phyloP scores from a whole-genome alignment of 2,888 invertebrate genomes.

The Cryptocephalus primarius region DNA sequence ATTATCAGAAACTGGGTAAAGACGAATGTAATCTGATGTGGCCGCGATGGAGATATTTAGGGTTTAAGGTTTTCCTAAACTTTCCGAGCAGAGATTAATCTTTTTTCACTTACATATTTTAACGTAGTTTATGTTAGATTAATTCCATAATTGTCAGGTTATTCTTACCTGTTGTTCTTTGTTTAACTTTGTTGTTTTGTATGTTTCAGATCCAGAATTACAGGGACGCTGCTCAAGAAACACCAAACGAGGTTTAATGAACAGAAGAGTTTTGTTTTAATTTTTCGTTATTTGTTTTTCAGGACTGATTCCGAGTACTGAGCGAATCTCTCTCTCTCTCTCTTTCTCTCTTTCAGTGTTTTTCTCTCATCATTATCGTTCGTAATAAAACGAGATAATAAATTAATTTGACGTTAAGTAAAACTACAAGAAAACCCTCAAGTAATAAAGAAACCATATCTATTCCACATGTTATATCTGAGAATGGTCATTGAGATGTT shows the following conservation, averaged over 20 bases:
- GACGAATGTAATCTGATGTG: not conserved
- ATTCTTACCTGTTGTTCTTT: too few species aligned
- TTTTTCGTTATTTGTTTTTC: constrained; percentile 7
- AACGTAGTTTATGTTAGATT: too few species aligned
- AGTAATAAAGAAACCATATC: constrained; percentile 13
- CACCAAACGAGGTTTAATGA: constrained; percentile 15
- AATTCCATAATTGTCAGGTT: too few species aligned
- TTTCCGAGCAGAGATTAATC: too few species aligned
- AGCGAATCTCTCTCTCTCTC: too few species aligned
- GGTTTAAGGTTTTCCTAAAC: too few species aligned
- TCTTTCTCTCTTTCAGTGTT: too few species aligned
- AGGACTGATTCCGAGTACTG: constrained; percentile 1
- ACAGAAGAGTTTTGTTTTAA: not conserved
- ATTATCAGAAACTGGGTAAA: constrained; percentile 38
- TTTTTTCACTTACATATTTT: too few species aligned
- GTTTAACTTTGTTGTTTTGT: constrained; percentile 2
- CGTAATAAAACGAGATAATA: too few species aligned
- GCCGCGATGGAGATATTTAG: too few species aligned
- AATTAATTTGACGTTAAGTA: too few species aligned
- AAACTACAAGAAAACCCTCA: not conserved
- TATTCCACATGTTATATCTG: not conserved
- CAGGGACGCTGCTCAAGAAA: constrained; percentile 23
- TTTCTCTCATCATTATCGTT: too few species aligned
- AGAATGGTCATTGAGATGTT: constrained; percentile 4
- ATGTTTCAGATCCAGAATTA: constrained; percentile 28